These are phyloP conservation scores for Accipiter cooperii DNA, from an alignment of 2,113 vertebrate genomes.

Conservation along the genomic window DNA sequence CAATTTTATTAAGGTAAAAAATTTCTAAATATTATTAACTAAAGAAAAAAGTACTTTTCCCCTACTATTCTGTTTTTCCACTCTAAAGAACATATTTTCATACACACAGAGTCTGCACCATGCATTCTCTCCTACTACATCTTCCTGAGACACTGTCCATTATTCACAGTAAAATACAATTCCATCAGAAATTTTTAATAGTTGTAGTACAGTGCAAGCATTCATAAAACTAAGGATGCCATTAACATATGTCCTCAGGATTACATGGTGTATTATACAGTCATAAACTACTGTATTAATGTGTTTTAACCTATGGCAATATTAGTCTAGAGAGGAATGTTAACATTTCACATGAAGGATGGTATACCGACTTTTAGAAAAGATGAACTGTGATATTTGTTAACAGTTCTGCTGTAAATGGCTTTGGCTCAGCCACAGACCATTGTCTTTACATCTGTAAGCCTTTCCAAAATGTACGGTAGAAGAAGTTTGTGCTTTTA, in stretches of 20 bases:
- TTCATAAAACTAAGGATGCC: constrained; percentile 11
- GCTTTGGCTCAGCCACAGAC: background rate
- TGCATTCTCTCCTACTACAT: background rate
- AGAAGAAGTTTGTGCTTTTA: background rate
- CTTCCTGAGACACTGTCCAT: background rate
- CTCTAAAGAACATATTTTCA: background rate
- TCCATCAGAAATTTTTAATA: constrained; percentile 48
- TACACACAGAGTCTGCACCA: background rate
- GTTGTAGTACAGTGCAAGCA: background rate
- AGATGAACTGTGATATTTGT: constrained; percentile 1
- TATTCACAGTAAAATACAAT: background rate
- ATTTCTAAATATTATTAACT: background rate
- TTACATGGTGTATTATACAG: constrained; percentile 41
- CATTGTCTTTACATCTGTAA: background rate
- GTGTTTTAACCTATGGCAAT: constrained; percentile 56
- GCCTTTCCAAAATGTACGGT: background rate
- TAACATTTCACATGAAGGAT: background rate
- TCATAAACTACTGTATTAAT: constrained; percentile 33
- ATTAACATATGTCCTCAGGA: constrained; percentile 31
- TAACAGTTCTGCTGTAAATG: constrained; percentile 1
- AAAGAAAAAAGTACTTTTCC: background rate
- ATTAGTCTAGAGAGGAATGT: constrained; percentile 37
- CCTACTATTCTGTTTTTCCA: background rate
- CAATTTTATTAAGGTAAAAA: background rate
- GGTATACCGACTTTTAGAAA: constrained; percentile 46